Evolutionary conservation across 64 coral and sea anemone species (phyloP).

Genomic region (Hydrozoanthus tunicans): DNA sequence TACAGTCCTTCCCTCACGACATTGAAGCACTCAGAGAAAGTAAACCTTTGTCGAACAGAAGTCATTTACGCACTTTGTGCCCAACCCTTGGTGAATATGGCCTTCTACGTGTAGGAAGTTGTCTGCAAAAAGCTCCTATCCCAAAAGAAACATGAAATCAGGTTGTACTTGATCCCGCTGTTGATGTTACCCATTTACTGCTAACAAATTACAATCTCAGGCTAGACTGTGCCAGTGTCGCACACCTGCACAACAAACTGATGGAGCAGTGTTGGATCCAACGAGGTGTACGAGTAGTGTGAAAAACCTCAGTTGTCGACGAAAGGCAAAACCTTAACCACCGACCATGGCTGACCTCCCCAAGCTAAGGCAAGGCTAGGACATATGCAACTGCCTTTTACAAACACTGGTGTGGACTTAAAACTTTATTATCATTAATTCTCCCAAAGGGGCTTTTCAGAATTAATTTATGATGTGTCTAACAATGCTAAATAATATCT

Average conservation of each 20-base stretch:
- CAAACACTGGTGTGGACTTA: background rate
- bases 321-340: background rate
- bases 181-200: background rate
- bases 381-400: background rate
- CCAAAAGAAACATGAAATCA: background rate
- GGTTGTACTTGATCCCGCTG: background rate
- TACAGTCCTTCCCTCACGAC: background rate
- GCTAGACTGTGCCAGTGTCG: background rate
- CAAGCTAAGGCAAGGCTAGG: slow-evolving; percentile 7
- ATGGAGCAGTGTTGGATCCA: slow-evolving; percentile 49
- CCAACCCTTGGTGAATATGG: background rate
- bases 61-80: background rate
- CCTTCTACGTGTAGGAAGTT: slow-evolving; percentile 17
- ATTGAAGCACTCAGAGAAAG: background rate
- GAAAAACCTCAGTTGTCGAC: background rate
- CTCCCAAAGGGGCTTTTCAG: too few species aligned
- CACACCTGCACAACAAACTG: slow-evolving; percentile 8
- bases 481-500: too few species aligned
- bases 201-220: background rate
- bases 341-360: slow-evolving; percentile 26
- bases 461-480: too few species aligned
- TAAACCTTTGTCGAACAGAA: background rate
- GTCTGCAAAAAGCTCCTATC: slow-evolving; percentile 24
- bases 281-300: slow-evolving; percentile 2
- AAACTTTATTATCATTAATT: background rate